Evolutionary conservation across 1,140 invertebrate species (phyloP).

Genomic region (Atta texana): DNA sequence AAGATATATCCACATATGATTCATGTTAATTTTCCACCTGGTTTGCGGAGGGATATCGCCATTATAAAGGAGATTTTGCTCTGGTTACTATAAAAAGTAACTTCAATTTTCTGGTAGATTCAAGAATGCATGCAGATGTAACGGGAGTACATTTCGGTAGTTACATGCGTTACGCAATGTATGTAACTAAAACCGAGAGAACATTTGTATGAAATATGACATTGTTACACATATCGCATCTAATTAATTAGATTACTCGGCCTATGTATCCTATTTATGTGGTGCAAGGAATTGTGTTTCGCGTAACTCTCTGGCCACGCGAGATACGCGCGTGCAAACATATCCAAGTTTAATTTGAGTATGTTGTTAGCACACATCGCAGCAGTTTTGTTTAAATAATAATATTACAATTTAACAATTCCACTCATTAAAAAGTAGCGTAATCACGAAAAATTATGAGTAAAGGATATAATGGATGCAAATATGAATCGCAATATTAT

Average conservation of each 20-base stretch:
- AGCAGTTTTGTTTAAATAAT: constrained; percentile 33
- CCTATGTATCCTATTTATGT: constrained; percentile 40
- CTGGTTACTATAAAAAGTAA: constrained; percentile 5
- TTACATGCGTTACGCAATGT: background rate
- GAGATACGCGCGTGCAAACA: constrained; percentile 19
- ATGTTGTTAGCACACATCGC: constrained; percentile 11
- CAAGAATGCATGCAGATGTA: background rate
- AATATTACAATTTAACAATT: constrained; percentile 25
- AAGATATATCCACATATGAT: too few species aligned
- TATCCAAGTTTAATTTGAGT: constrained; percentile 35
- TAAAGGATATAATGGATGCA: constrained; percentile 2
- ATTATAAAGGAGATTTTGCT: background rate
- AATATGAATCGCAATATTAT: background rate
- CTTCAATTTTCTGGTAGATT: constrained; percentile 1
- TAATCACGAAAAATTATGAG: constrained; percentile 6
- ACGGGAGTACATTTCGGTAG: background rate
- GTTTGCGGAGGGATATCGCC: background rate
- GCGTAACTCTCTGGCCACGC: constrained; percentile 1
- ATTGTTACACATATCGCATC: constrained; percentile 12
- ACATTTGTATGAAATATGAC: constrained; percentile 25
- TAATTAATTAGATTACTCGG: constrained; percentile 52
- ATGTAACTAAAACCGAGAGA: constrained; percentile 23
- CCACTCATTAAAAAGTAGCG: background rate
- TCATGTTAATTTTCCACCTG: too few species aligned
- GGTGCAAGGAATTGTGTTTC: constrained; percentile 41